Percentiles rank a stretch among this genome's conserved stretches.
Evolutionary conservation across 2,113 vertebrate species (phyloP).

Genomic region (Pygoscelis adeliae): DNA sequence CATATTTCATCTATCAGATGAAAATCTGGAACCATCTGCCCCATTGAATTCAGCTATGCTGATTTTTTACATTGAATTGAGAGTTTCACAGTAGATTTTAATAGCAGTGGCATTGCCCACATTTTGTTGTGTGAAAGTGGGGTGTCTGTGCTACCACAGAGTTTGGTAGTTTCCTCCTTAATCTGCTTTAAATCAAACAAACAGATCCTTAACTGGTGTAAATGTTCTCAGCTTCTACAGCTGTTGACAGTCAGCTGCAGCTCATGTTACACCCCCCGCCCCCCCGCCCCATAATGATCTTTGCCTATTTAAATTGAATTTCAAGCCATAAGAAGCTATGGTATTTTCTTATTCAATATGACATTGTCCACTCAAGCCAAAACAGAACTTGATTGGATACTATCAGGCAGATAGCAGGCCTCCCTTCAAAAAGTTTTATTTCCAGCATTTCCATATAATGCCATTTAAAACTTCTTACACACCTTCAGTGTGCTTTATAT

Average conservation of each 20-base stretch:
- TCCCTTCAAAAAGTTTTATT: background rate
- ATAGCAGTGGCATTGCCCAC: background rate
- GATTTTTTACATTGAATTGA: background rate
- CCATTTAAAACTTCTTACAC: background rate
- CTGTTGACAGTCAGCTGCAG: background rate
- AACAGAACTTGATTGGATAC: background rate
- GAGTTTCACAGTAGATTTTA: background rate
- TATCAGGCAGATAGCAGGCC: background rate
- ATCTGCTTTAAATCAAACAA: background rate
- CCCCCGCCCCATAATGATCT: background rate
- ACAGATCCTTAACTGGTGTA: background rate
- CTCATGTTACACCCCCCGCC: background rate
- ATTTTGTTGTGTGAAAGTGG: background rate
- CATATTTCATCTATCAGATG: background rate
- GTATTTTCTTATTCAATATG: background rate
- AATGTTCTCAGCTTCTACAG: background rate
- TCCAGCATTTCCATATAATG: background rate
- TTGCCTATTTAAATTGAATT: background rate
- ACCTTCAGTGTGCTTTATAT: background rate
- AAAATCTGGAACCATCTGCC: background rate
- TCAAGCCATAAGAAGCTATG: background rate
- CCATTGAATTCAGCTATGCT: background rate
- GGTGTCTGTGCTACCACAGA: background rate
- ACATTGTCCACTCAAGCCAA: background rate
- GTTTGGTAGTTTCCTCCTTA: background rate